Evolutionary conservation across 2,888 invertebrate species (phyloP).

Genomic region (Philopedon plagiatum): DNA sequence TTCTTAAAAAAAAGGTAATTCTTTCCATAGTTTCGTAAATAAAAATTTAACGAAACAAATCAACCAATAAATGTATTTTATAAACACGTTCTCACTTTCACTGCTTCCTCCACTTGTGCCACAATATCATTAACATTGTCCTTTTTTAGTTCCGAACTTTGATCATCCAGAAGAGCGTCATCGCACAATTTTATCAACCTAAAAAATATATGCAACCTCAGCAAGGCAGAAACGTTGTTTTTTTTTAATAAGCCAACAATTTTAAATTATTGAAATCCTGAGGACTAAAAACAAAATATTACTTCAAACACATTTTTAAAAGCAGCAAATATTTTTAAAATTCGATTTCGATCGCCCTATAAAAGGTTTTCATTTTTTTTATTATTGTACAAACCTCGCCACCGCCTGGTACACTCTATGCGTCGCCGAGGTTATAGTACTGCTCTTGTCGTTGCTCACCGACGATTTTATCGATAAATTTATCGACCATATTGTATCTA

Average conservation of each 20-base stretch:
- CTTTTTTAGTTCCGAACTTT: conserved; percentile 76
- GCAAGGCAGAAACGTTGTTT: too few relatives aligned
- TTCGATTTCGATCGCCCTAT: too few relatives aligned
- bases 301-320: too few relatives aligned
- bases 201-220: too few relatives aligned
- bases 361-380: too few relatives aligned
- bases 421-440: conserved; percentile 82
- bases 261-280: too few relatives aligned
- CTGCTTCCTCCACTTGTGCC: conserved; percentile 80
- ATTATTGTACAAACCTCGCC: conserved; percentile 38
- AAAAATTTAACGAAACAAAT: too few relatives aligned
- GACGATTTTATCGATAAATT: conserved; percentile 72
- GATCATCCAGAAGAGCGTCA: conserved; percentile 84
- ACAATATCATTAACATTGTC: conserved; percentile 78
- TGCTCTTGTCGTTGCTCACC: conserved; percentile 70
- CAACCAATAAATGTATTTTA: not conserved
- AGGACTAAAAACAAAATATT: too few relatives aligned
- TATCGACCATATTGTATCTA: conserved; percentile 92
- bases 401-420: conserved; percentile 77
- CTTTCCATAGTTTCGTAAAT: too few relatives aligned
- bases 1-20: too few relatives aligned
- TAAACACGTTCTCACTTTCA: conserved; percentile 70
- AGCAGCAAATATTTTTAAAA: too few relatives aligned
- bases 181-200: conserved; percentile 92
- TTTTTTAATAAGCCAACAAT: too few relatives aligned